phyloP scores from a whole-genome alignment of 2,888 invertebrate genomes.

The Tortricodes alternella region DNA sequence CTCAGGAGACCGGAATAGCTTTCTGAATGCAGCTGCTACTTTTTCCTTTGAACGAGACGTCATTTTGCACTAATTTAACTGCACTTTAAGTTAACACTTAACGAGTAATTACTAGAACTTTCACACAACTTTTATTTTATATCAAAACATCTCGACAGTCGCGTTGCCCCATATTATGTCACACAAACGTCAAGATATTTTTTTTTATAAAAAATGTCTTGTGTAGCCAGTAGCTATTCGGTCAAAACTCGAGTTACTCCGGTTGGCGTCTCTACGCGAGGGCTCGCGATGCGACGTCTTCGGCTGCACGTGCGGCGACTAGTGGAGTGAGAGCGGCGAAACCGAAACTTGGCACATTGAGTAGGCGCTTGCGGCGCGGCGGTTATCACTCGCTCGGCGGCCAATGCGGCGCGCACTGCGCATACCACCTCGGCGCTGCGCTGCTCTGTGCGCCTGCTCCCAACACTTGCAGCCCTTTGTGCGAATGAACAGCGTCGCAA shows the following conservation, averaged over 20 bases:
- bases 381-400: slow-evolving; percentile 63
- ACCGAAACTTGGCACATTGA: slow-evolving; percentile 67
- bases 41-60: slow-evolving; percentile 91
- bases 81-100: slow-evolving; percentile 47
- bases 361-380: slow-evolving; percentile 49
- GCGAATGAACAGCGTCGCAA: slow-evolving; percentile 13
- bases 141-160: slow-evolving; percentile 47
- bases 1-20: slow-evolving; percentile 88
- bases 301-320: slow-evolving; percentile 65
- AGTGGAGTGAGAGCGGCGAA: slow-evolving; percentile 58
- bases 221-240: no score
- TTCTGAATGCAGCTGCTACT: slow-evolving; percentile 90
- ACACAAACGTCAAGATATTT: slow-evolving; percentile 53
- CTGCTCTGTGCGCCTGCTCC: background rate
- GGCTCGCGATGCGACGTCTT: slow-evolving; percentile 47
- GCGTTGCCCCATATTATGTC: slow-evolving; percentile 52
- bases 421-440: slow-evolving; percentile 47
- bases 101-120: slow-evolving; percentile 46
- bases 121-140: slow-evolving; percentile 51
- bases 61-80: slow-evolving; percentile 79
- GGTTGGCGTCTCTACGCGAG: slow-evolving; percentile 55
- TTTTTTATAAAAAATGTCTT: slow-evolving; percentile 47
- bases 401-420: slow-evolving; percentile 44
- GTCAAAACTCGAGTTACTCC: slow-evolving; percentile 41
- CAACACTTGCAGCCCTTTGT: slow-evolving; percentile 17